A percentile compares a stretch with the other conserved stretches of the same genome.
Conservation (phyloP, 2,797 vertebrate species). For the Clangula hyemalis region DNA sequence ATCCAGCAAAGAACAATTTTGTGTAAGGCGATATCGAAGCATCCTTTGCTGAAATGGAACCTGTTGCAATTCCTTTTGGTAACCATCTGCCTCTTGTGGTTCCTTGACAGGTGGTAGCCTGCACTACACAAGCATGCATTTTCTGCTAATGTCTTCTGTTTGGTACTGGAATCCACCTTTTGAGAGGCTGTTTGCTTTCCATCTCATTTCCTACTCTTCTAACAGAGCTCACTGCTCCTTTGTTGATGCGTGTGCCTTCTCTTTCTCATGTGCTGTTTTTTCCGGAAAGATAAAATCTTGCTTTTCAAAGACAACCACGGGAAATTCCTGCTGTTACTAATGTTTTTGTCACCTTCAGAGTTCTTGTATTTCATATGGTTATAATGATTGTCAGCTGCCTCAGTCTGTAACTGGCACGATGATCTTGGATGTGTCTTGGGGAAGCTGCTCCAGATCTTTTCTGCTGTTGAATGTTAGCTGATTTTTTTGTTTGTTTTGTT, state of each 20-base stretch:
- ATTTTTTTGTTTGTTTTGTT: background rate
- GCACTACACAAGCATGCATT: background rate
- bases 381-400: background rate
- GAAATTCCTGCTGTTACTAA: conserved; percentile 45
- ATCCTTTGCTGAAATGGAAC: background rate
- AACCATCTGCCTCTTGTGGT: background rate
- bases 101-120: conserved; percentile 22
- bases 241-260: background rate
- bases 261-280: conserved; percentile 27
- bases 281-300: conserved; percentile 39
- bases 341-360: conserved; percentile 33
- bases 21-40: background rate
- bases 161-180: background rate
- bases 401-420: background rate
- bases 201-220: background rate
- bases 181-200: background rate
- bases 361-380: background rate
- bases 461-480: background rate
- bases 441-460: background rate
- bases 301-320: background rate
- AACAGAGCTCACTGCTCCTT: background rate
- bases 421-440: background rate
- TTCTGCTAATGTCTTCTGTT: background rate
- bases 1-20: background rate
- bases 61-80: background rate